Evolutionary conservation across 1,140 invertebrate species (phyloP), one percentile per base, ranked within the genome.

Genomic region (Oedothorax gibbosus): DNA sequence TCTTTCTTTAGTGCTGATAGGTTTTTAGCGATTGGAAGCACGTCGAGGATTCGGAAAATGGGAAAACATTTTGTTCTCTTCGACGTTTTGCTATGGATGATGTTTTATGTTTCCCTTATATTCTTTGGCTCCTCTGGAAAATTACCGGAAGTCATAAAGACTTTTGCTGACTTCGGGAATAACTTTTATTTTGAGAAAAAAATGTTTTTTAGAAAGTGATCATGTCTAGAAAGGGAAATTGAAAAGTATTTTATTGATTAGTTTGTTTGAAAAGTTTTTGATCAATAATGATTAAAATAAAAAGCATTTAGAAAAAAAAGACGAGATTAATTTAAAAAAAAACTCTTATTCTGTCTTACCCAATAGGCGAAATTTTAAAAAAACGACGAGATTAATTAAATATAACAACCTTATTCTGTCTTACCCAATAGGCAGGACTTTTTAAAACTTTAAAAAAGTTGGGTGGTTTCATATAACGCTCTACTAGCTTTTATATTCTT

Each of bases 1-100:
- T 51, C 66, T 78, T 78, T 78, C 60, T 62, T 66, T 78, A 66
- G 18, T 68, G 65, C 77, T 79, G 77, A 79, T 79, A 79, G 77
- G 77, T 79, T 79, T 66, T 79, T 68, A 68, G 11, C 50, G 18
- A 79, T 51, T 79, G 50, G 77, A 8, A 68, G 49, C 77, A 79
- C 77, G 77, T 68, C 50, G 57, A 54, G 77, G 64, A 68, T 51
- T 79, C 66, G 21, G n/a, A 68, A 68, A 68, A 79, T 54, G 69
- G 69, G 69, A 51, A 71, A 68, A 68, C 62, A 79, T 54, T 79
- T 79, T 79, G 77, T 79, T 79, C 62, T 54, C 35, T 5, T 49
- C 69, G 51, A 35, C 49, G 64, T 71, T 53, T 69, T 71, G 35
- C 69, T 49, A 71, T 71, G 69, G 69, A 71, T 71, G 69, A 71